Evolutionary conservation across 2,888 invertebrate genomes (phyloP).

Genomic region (Drosophila basisetae): DNA sequence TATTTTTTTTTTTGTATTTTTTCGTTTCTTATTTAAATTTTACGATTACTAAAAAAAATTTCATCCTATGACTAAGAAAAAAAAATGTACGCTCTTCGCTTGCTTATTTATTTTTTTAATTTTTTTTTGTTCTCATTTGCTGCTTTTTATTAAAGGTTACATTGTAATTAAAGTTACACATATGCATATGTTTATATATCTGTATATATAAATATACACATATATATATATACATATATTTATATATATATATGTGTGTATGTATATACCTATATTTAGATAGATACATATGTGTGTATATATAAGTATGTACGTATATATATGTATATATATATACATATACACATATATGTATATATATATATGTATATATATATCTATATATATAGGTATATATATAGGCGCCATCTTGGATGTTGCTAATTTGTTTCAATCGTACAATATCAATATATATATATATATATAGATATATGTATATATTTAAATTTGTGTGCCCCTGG

Average conservation of each 20-base stretch:
- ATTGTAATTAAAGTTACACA: conserved; percentile 55
- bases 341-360: conserved; percentile 11
- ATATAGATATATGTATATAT: conserved; percentile 21
- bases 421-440: conserved; percentile 57
- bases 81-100: conserved; percentile 61
- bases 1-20: conserved; percentile 20
- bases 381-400: conserved; percentile 41
- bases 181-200: conserved; percentile 31
- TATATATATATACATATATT: not conserved
- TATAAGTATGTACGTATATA: conserved; percentile 32
- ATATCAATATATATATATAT: conserved; percentile 23
- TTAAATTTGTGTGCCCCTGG: conserved; percentile 55
- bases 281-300: conserved; percentile 11
- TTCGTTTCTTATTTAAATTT: conserved; percentile 52
- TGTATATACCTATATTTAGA: conserved; percentile 20
- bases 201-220: conserved; percentile 4
- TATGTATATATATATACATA: conserved; percentile 15
- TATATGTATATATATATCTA: conserved; percentile 28
- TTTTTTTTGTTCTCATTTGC: conserved; percentile 24
- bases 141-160: conserved; percentile 68
- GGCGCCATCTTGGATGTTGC: conserved; percentile 81
- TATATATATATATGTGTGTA: conserved; percentile 31
- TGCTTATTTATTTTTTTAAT: conserved; percentile 36
- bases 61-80: conserved; percentile 77
- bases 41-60: conserved; percentile 77